Conservation (phyloP, 2,797 vertebrate genomes). For the Mycteria americana region DNA sequence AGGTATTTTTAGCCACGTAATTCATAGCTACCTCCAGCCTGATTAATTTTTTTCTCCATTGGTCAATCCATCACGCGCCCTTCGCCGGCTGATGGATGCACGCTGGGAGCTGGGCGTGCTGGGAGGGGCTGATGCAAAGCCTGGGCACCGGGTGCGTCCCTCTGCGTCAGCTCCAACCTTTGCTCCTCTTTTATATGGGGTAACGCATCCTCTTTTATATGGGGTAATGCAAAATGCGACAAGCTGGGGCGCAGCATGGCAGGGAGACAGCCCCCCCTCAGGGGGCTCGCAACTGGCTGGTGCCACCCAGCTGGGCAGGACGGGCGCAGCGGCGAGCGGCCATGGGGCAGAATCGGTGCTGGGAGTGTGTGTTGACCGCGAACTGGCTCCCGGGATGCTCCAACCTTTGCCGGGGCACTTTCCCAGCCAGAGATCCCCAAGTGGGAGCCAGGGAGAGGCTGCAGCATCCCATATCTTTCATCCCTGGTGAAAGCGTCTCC, state of each 20-base stretch:
- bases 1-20: slow-evolving; percentile 15
- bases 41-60: background rate
- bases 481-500: background rate
- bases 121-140: background rate
- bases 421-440: background rate
- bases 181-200: background rate
- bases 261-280: background rate
- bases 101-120: rapidly evolving
- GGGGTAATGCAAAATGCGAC: background rate
- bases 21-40: slow-evolving; percentile 13
- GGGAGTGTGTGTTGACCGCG: rapidly evolving
- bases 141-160: background rate
- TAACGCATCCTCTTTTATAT: background rate
- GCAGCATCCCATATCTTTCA: background rate
- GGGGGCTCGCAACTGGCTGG: background rate
- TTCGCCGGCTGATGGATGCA: rapidly evolving
- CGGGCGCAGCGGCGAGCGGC: rapidly evolving
- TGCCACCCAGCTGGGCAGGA: background rate
- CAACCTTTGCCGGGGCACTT: background rate
- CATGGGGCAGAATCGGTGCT: background rate
- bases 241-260: rapidly evolving
- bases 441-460: background rate
- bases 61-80: background rate
- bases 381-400: background rate
- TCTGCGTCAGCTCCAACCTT: background rate